Percentiles rank a stretch among this genome's conserved stretches.
These are phyloP conservation scores for Albula glossodonta DNA, from an alignment of 2,113 vertebrate genomes.

Conservation along the genomic window DNA sequence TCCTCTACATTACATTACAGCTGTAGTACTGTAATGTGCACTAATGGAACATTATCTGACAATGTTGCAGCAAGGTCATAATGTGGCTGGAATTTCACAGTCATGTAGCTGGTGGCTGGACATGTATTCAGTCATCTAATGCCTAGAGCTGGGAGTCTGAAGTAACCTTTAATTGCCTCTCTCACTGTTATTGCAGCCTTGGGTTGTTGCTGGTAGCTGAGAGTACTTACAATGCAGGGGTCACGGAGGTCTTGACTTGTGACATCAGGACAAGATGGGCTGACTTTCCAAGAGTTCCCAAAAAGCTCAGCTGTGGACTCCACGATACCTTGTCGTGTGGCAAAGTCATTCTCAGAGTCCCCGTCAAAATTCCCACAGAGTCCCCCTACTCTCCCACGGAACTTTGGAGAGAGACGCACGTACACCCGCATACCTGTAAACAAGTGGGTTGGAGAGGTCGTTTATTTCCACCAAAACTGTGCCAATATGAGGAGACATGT, in stretches of 20 bases:
- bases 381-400: constrained; percentile 76
- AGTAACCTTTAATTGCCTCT: background rate
- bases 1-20: no score
- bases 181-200: background rate
- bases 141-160: background rate
- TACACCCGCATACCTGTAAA: constrained; percentile 82
- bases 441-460: background rate
- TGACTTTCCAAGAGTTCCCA: constrained; percentile 90
- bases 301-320: constrained; percentile 82
- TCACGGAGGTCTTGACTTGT: constrained; percentile 67
- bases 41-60: background rate
- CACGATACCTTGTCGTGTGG: constrained; percentile 78
- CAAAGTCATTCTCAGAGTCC: constrained; percentile 83
- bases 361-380: constrained; percentile 90
- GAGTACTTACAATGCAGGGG: constrained; percentile 74
- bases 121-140: background rate
- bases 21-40: no score
- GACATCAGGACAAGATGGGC: constrained; percentile 81
- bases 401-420: constrained; percentile 72
- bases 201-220: background rate
- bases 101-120: background rate
- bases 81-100: background rate
- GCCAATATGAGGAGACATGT: background rate
- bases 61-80: background rate
- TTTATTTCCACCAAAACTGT: background rate